Evolutionary conservation across 2,113 vertebrate species (phyloP).

Genomic region (Carlito syrichta): DNA sequence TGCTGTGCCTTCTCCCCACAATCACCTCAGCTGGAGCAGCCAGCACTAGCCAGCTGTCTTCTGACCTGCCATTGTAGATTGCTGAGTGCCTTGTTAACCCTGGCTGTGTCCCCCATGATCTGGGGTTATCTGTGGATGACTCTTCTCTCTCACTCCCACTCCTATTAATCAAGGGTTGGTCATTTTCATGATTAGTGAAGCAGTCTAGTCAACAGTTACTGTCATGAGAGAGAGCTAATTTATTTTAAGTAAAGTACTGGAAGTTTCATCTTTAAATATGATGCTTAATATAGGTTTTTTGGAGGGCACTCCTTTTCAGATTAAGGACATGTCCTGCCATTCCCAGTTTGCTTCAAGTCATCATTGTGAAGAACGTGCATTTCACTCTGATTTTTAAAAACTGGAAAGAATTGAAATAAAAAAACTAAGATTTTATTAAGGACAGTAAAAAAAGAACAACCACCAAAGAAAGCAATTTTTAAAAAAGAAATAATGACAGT

Average conservation of each 20-base stretch:
- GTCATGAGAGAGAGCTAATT: not conserved
- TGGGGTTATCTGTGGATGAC: not conserved
- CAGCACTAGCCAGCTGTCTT: not conserved
- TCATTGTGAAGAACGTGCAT: not conserved
- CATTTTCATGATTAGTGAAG: not conserved
- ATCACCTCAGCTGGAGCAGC: not conserved
- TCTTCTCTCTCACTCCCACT: not conserved
- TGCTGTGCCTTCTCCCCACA: not conserved
- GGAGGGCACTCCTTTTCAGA: not conserved
- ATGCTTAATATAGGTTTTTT: not conserved
- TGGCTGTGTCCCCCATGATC: not conserved
- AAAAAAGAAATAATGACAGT: not conserved
- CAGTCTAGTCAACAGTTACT: not conserved
- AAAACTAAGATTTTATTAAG: not conserved
- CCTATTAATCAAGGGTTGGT: not conserved
- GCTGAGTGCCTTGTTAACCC: not conserved
- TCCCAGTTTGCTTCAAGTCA: not conserved
- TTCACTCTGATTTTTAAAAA: not conserved
- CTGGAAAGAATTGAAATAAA: not conserved
- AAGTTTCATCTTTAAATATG: not conserved
- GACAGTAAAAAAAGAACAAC: not conserved
- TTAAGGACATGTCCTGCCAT: not conserved
- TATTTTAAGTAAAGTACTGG: not conserved
- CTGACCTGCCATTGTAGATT: no score
- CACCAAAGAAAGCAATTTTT: not conserved